Base-by-base conservation (phyloP, 2,888 invertebrate species). In the Pherbina coryleti region DNA sequence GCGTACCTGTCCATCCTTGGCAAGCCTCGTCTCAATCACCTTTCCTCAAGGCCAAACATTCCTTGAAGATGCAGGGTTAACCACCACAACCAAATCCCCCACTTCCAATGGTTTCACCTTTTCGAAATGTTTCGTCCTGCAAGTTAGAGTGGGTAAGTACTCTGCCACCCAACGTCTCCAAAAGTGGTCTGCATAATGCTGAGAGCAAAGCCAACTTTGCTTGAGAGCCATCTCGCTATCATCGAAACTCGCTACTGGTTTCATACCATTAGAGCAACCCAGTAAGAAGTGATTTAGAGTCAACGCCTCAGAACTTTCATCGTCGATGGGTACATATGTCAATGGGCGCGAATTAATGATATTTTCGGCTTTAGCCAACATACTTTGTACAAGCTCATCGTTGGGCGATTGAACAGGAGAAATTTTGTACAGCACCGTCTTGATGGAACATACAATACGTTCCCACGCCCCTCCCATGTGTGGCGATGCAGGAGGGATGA, bases 331-430 rank as follows among this genome's bases (percentile, higher is more conserved):
- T n/a, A 64, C 64, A 34, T 64, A 64, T n/a, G 64, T 34, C 8
- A 64, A 17, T 3, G 64, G 64, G 14, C 34, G n/a, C 7, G 81
- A 80, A 69, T 85, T 85, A 0, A 84, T 81, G 7, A 85, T 77
- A 31, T 74, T 75, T 72, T 82, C 78, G 0, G 4, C 28, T 19
- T 75, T 66, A 0, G 66, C 14, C 28, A 78, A 62, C 57, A 67
- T 49, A 28, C 66, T 72, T 5, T 44, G n/a, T 0, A 78, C 66
- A 8, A 75, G 4, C 11, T 78, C 57, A 28, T 75, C 66, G 14
- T 34, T 66, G 3, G 67, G 71, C 5, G n/a, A 31, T 14, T 37
- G 31, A 3, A 17, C 22, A 3, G 34, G 34, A 1, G 5, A 28
- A 22, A 64, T 64, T n/a, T 34, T 11, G 17, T 64, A 34, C 17